Evolutionary conservation across 2,113 vertebrate species (phyloP), one percentile per base, ranked within the genome.

Genomic region (Corythaixoides concolor): DNA sequence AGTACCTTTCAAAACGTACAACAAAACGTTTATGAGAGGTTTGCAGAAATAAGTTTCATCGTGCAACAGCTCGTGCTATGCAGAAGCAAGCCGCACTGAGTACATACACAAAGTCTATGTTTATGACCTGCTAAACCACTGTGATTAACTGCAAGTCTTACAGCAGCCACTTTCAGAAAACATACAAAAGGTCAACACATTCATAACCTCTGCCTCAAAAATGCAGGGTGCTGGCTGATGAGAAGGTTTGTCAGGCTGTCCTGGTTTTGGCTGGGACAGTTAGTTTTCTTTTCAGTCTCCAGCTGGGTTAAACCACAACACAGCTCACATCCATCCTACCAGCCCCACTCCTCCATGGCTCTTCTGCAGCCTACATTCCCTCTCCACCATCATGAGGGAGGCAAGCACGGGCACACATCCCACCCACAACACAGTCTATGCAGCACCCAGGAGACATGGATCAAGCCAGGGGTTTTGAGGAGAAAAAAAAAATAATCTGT

Each of bases 381-480:
- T 37, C 35, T n/a, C 22, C 0, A 0, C 4, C 59, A 33, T 5
- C 5, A 14, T 10, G 4, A 56, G 26, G 23, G 59, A 23, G 41
- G 12, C 1, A 1, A 64, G 26, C 26, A 28, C 0, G 6, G 43
- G 9, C 0, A 0, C 5, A 8, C 24, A 15, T 12, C n/a, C 32
- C 22, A 50, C 37, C 9, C 3, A 2, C 4, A 1, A 33, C 43
- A 26, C 0, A 0, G 35, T 24, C 16, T n/a, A 33, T 19, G 8
- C 49, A 52, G 26, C 33, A 49, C 21, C 5, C 43, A 35, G 47
- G 37, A 58, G 8, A 75, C 14, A 10, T 3, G 26, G 11, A 67
- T 59, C 45, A 26, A 62, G 30, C 26, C 41, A 70, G 18, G 9
- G 2, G 6, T 15, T 87, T 45, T 39, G 8, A 75, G 20, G 14